Base-by-base conservation (phyloP, 2,113 vertebrate genomes). In the Calidris pugnax region DNA sequence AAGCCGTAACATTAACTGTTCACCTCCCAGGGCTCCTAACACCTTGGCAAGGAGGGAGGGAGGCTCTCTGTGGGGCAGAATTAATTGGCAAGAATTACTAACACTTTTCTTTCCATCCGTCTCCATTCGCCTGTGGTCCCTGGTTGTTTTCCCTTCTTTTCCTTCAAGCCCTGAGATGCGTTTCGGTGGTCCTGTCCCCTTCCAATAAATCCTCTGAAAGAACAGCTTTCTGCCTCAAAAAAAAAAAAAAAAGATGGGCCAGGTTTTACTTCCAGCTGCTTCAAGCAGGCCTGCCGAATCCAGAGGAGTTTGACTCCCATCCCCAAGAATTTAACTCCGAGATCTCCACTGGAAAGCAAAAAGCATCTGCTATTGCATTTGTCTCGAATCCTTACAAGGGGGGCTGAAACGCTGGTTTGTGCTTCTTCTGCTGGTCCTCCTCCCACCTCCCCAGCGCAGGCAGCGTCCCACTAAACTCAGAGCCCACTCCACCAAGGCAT, bases 401-500 rank as follows among this genome's bases (percentile, higher is more conserved):
- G 87, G 48, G 33, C 14, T 33, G 59, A 59, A 83, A 18, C 39
- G 28, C 41, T 20, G 45, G 32, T 26, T 28, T 59, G 21, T 59
- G 79, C 4, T 43, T 63, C 39, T 47, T 2, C 45, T 71, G 76
- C 68, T 55, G 63, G n/a, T 43, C 69, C 67, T 82, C 47, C 27
- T 78, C 72, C 48, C 56, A 23, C 62, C 68, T 37, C 30, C 59
- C 82, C 35, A 16, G 30, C 3, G 9, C 19, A 2, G 19, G 0
- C 1, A 10, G 19, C 47, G 47, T 28, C 83, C 62, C 15, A 9
- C 43, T 16, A 0, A 12, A 9, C 27, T 55, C 62, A 15, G 60
- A 57, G 63, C 45, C 33, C 3, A 1, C 24, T 15, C n/a, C 37
- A 1, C 4, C 39, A n/a, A 66, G 51, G 47, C 50, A n/a, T 0